phyloP scores from a whole-genome alignment of 2,888 invertebrate species.

The Nasonovia ribisnigri region DNA sequence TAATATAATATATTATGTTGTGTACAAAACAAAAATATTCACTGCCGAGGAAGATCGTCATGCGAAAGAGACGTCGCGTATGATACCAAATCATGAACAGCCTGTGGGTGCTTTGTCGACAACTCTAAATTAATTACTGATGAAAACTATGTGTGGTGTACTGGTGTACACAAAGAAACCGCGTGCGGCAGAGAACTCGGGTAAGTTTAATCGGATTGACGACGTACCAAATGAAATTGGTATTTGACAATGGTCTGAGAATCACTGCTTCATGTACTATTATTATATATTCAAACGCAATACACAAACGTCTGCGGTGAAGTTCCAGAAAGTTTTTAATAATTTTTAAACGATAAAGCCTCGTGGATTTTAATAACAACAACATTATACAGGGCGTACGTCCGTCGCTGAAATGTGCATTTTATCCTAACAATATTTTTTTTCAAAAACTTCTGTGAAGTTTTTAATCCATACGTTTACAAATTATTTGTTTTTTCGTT shows the following conservation, averaged over 20 bases:
- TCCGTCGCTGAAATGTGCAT: neutral
- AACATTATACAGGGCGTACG: neutral
- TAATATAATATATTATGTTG: neutral
- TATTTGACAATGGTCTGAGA: conserved; percentile 28
- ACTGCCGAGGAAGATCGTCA: neutral
- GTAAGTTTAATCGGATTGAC: conserved; percentile 50
- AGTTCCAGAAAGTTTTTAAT: neutral
- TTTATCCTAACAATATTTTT: neutral
- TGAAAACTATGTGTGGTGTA: conserved; percentile 37
- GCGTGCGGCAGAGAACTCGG: neutral
- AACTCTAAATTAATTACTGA: conserved; percentile 54
- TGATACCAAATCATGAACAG: conserved; percentile 25
- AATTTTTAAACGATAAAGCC: neutral
- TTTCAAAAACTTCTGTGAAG: neutral
- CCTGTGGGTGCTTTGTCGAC: conserved; percentile 22
- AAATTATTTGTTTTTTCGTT: neutral
- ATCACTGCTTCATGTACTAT: neutral
- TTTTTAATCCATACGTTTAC: no score
- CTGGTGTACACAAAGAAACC: neutral
- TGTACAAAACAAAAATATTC: neutral
- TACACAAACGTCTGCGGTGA: neutral
- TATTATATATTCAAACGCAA: neutral
- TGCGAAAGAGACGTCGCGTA: conserved; percentile 24
- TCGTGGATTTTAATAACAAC: neutral
- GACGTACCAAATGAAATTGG: conserved; percentile 9